Conservation (phyloP, 2,888 invertebrate species). For the Eupelmus urozonus region DNA sequence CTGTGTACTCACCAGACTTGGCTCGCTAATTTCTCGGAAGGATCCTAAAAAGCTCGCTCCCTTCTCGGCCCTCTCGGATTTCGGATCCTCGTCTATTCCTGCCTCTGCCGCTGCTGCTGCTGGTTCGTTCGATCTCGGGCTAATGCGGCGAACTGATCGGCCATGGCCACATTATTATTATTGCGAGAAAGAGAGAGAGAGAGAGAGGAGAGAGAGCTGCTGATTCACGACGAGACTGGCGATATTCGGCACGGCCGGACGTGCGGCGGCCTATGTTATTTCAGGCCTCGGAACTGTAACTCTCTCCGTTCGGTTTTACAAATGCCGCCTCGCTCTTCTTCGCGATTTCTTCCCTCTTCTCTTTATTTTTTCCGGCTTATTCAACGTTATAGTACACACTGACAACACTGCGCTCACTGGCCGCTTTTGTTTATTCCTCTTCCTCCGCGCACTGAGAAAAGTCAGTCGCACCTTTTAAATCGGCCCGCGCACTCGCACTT, state of each 20-base stretch:
- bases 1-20: too few species aligned
- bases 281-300: background rate
- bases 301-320: background rate
- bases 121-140: background rate
- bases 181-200: too few species aligned
- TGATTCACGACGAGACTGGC: conserved; percentile 7
- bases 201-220: background rate
- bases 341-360: background rate
- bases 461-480: background rate
- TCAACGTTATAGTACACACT: background rate
- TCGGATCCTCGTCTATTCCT: background rate
- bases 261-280: background rate
- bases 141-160: background rate
- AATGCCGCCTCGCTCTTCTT: background rate
- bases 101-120: background rate
- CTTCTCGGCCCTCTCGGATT: background rate
- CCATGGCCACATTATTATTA: conserved; percentile 20
- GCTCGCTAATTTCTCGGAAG: background rate
- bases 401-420: too few species aligned
- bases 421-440: background rate
- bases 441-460: background rate
- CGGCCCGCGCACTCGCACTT: too few species aligned
- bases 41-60: background rate
- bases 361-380: background rate
- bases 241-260: background rate